A percentile compares a stretch with the other conserved stretches of the same genome.
Conservation (phyloP, 2,797 vertebrate genomes). For the Sebastes hubbsi region DNA sequence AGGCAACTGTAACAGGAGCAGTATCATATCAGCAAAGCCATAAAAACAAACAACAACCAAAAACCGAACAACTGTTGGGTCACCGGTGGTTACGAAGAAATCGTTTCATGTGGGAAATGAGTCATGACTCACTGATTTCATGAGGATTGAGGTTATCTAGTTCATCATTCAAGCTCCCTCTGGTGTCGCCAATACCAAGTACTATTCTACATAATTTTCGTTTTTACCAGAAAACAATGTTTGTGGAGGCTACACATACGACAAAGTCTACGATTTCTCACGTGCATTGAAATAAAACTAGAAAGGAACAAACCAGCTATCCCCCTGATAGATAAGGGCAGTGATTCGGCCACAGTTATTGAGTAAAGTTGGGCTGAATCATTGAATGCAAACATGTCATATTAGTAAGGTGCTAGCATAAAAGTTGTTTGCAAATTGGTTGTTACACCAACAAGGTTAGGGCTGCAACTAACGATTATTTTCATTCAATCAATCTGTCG, state of each 20-base stretch:
- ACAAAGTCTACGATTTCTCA: not conserved
- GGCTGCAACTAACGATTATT: too few species aligned
- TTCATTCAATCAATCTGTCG: too few species aligned
- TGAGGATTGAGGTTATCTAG: not conserved
- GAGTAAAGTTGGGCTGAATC: not conserved
- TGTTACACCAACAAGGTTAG: not conserved
- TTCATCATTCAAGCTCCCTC: not conserved
- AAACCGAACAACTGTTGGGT: not conserved
- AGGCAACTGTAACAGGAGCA: not conserved
- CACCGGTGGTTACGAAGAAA: slow-evolving; percentile 1
- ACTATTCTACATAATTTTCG: not conserved
- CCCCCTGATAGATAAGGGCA: not conserved
- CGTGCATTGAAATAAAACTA: not conserved
- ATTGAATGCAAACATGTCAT: not conserved
- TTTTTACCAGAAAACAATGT: not conserved
- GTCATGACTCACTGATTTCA: slow-evolving; percentile 11
- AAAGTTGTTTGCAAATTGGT: not conserved
- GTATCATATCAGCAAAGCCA: not conserved
- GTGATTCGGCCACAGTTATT: not conserved
- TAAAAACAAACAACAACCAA: not conserved
- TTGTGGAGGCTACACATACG: not conserved
- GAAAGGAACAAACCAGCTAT: not conserved
- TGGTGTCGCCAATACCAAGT: not conserved
- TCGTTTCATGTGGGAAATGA: slow-evolving; percentile 7
- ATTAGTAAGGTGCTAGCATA: not conserved